Evolutionary conservation across 92 coral and sea anemone genomes (phyloP), one percentile per base, ranked within the genome.

Genomic region (Hydrozoanthus gracilis): DNA sequence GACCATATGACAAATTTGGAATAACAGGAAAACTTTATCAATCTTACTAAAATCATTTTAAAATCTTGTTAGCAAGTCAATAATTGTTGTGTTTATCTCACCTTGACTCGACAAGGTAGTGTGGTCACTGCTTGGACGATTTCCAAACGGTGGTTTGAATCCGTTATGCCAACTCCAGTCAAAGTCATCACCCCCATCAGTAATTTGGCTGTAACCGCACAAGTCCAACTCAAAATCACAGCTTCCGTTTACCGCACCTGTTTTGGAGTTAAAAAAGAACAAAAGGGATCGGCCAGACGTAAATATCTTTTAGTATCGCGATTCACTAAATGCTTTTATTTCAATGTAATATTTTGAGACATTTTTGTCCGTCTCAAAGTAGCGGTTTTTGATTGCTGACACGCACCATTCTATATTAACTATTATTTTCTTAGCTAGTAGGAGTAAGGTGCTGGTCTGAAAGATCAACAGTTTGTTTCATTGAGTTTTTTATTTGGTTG

Each of bases 401-500:
- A 7, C 73, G 48, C 47, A 6, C 11, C 4, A 16, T 20, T 12
- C 44, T 20, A 20, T 4, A 68, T 68, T 12, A 69, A 13, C 44
- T 17, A 69, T 69, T 69, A 13, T 13, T 7, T 17, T 17, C 73
- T 69, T 69, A 39, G 73, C 45, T 13, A 69, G 13, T 69, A 69
- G 73, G 9, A 69, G 73, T 39, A 69, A 69, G 44, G 3, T 13
- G 45, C 48, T 69, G 44, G 8, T 69, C 11, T 69, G 73, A 13
- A 69, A 69, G 73, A 17, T 69, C 48, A 69, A 69, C 6, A 69
- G 73, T 69, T 69, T 13, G 73, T 69, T 69, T 69, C 73, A 69
- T 69, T 69, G 73, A 27, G 7, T 69, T n/a, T 7, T 69, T 69
- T 6, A 69, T 7, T 69, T 69, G 39, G 39, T 27, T 27, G 39